Evolutionary conservation across 2,888 invertebrate genomes (phyloP).

Genomic region (Drosophila neonasuta): DNA sequence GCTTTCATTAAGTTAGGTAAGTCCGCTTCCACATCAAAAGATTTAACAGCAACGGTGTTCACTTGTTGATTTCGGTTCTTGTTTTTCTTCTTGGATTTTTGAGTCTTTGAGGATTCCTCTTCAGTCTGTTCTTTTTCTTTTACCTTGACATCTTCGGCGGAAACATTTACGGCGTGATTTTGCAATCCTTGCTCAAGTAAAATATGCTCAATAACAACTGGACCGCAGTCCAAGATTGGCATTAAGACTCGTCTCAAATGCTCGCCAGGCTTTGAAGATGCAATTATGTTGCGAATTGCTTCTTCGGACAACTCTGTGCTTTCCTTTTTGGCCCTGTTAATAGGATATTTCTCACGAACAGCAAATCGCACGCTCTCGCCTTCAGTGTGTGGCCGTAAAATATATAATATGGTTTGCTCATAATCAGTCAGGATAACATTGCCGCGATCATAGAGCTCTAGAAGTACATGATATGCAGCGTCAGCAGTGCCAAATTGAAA

Average conservation of each 20-base stretch:
- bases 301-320: slow-evolving; percentile 83
- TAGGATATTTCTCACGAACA: slow-evolving; percentile 95
- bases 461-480: slow-evolving; percentile 95
- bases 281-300: slow-evolving; percentile 84
- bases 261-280: slow-evolving; percentile 87
- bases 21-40: slow-evolving; percentile 86
- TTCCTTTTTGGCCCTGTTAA: slow-evolving; percentile 88
- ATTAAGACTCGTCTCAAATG: slow-evolving; percentile 91
- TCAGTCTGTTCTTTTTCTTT: slow-evolving; percentile 2
- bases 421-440: slow-evolving; percentile 97
- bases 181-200: slow-evolving; percentile 81
- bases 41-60: slow-evolving; percentile 41
- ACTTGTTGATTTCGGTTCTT: slow-evolving; percentile 30
- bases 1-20: slow-evolving; percentile 86
- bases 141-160: not conserved
- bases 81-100: slow-evolving; percentile 53
- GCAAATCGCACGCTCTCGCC: slow-evolving; percentile 94
- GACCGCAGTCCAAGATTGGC: slow-evolving; percentile 93
- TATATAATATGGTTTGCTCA: slow-evolving; percentile 94
- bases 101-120: slow-evolving; percentile 20
- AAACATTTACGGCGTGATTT: slow-evolving; percentile 29
- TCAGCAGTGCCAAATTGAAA: slow-evolving; percentile 97
- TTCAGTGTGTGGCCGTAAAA: slow-evolving; percentile 95
- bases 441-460: slow-evolving; percentile 97
- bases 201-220: slow-evolving; percentile 95